A percentile compares a stretch with the other conserved stretches of the same genome.
Conservation (phyloP, 2,113 vertebrate species). For the Mionectes macconnelli region DNA sequence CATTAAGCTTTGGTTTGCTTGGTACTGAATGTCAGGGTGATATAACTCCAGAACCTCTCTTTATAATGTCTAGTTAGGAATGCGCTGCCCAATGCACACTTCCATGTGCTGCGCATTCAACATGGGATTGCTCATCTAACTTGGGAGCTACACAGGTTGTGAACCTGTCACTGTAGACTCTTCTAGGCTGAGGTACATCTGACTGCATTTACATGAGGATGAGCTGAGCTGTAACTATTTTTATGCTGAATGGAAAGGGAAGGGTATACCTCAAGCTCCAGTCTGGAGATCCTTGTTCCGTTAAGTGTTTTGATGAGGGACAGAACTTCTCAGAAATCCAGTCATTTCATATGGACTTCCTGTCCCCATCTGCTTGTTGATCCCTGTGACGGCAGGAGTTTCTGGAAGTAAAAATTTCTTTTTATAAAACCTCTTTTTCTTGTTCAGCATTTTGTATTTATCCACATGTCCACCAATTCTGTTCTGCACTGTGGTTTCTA, state of each 20-base stretch:
- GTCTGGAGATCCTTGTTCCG: neutral
- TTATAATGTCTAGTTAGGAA: neutral
- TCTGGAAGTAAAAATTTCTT: neutral
- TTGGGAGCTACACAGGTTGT: neutral
- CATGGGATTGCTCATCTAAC: neutral
- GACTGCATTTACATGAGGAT: neutral
- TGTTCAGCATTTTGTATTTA: neutral
- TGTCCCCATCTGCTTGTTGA: neutral
- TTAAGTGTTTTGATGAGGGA: neutral
- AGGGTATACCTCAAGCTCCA: neutral
- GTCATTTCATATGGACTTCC: neutral
- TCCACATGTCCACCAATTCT: neutral
- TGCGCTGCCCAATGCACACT: rapidly evolving
- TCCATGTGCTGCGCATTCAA: neutral
- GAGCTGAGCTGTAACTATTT: neutral
- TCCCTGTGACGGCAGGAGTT: neutral
- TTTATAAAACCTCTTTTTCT: neutral
- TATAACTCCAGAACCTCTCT: neutral
- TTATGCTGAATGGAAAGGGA: neutral
- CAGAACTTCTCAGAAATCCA: neutral
- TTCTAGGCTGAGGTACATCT: neutral
- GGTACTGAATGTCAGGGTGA: neutral
- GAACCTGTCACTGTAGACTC: neutral
- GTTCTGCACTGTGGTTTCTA: neutral
- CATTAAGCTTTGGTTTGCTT: neutral